Base-by-base conservation (phyloP, 1,140 invertebrate genomes). In the Aphis gossypii region DNA sequence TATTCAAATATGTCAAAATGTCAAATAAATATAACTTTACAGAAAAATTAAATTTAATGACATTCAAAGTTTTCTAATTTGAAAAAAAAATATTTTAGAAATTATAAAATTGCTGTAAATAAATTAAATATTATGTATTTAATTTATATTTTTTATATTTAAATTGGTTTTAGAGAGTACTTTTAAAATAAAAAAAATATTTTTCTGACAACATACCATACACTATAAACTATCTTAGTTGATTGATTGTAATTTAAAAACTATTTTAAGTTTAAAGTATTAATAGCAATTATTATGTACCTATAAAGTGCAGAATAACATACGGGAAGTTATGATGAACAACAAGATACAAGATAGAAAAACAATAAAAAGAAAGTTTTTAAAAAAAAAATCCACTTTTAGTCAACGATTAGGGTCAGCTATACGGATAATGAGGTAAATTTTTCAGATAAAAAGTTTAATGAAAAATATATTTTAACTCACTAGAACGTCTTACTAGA, bases 1-100 rank as follows among this genome's bases (percentile, higher is more conserved):
- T 98, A 93, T 95, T 96, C 18, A 98, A 94, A 98, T 99, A 95
- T 96, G 96, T 93, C 96, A 97, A 98, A 99, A 95, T 96, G 96
- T 93, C 96, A 97, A 95, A 95, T 98, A 95, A 96, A 97, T 95
- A 96, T 97, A 94, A 97, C 97, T 44, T 95, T 99, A 94, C 96
- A 97, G 93, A 95, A 96, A 92, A 98, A 98, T 95, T 98, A 99
- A 95, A 95, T 96, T 54, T 96, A 96, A 51, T 98, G 97, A 97
- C 97, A 98, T 94, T 95, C 96, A n/a, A 96, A 97, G 94, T 96
- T 98, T 90, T 96, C 96, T 21, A 95, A 96, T 83, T 94, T 98
- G 14, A 51, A 51, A 51, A 18, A 98, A 94, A 95, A 96, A 92
- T 95, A 97, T 93, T 95, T 97, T 90, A 95, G 96, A n/a, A 96